Evolutionary conservation across 2,113 vertebrate species (phyloP), one percentile per base, ranked within the genome.

Genomic region (Tupaia tana): DNA sequence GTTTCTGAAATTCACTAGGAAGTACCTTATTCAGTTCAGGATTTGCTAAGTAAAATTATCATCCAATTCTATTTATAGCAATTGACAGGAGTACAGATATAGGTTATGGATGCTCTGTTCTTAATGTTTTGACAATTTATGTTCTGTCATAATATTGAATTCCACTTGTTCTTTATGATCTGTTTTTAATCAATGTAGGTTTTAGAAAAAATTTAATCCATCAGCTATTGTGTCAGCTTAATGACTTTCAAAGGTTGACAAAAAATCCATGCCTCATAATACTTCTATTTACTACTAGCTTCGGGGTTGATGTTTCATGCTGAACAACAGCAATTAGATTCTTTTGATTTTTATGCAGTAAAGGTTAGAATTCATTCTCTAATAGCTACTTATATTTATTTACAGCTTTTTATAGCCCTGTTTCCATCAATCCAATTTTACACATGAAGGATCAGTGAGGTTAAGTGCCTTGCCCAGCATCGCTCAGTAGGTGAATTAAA

Each of bases 341-440:
- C 54, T 56, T 89, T 92, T 80, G 25, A 82, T 70, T 90, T 88
- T 91, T 83, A n/a, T 56, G 18, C 20, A 43, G 12, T 31, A 87
- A 96, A 77, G 13, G 20, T 56, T 91, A 73, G 54, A 92, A 80
- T 81, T 90, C 11, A 70, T 86, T 95, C 70, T 93, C 20, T 69
- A 61, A 59, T 74, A 96, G 71, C 34, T 54, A 43, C 86, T 90
- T 82, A 54, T 54, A 63, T 77, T 90, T 85, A 95, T 95, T 85
- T 81, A 80, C 58, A 95, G n/a, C 10, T 88, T 27, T 93, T 80
- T 67, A 69, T 1, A 78, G 61, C 58, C 18, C 29, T 20, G 14
- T 73, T 90, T 64, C 59, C 69, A 75, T 54, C 34, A 82, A 70
- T 59, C 43, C 31, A 75, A 0, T 95, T 95, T 91, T 91, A 86